phyloP scores from a whole-genome alignment of 1,140 invertebrate genomes.

The Ceratosolen fusciceps region DNA sequence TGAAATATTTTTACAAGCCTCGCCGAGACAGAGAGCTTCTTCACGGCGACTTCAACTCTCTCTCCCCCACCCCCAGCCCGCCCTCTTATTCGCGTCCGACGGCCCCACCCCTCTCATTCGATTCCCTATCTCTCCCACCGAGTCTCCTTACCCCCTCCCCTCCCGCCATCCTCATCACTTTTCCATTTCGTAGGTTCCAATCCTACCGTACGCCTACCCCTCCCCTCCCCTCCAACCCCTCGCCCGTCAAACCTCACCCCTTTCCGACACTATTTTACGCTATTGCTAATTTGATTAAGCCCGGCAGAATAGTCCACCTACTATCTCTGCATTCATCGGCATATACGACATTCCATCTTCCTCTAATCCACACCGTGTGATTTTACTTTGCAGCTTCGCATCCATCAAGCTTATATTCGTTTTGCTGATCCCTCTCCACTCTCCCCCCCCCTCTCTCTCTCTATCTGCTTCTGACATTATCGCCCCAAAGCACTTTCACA shows the following conservation, averaged over 20 bases:
- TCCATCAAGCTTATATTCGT: too few species aligned
- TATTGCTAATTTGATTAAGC: slow-evolving; percentile 55
- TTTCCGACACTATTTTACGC: slow-evolving; percentile 52
- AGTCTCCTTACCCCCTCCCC: neutral
- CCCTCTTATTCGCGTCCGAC: neutral
- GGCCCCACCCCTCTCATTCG: neutral
- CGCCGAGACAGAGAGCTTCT: slow-evolving; percentile 37
- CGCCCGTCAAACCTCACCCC: neutral
- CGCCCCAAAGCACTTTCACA: too few species aligned
- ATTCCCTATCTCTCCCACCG: neutral
- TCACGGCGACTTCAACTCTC: slow-evolving; percentile 20
- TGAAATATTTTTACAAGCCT: slow-evolving; percentile 50
- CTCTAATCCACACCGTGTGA: too few species aligned
- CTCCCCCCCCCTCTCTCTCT: too few species aligned
- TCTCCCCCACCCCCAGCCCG: slow-evolving; percentile 26
- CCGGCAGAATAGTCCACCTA: neutral
- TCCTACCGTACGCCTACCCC: neutral
- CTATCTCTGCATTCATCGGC: too few species aligned
- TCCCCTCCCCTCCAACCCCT: neutral
- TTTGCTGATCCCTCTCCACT: too few species aligned
- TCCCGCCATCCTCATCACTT: neutral
- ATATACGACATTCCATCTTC: too few species aligned
- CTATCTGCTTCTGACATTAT: too few species aligned
- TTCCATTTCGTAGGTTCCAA: neutral
- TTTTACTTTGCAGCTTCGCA: too few species aligned